Evolutionary conservation across 2,888 invertebrate species (phyloP), one percentile per base, ranked within the genome.

Genomic region (Archips crataeganus): DNA sequence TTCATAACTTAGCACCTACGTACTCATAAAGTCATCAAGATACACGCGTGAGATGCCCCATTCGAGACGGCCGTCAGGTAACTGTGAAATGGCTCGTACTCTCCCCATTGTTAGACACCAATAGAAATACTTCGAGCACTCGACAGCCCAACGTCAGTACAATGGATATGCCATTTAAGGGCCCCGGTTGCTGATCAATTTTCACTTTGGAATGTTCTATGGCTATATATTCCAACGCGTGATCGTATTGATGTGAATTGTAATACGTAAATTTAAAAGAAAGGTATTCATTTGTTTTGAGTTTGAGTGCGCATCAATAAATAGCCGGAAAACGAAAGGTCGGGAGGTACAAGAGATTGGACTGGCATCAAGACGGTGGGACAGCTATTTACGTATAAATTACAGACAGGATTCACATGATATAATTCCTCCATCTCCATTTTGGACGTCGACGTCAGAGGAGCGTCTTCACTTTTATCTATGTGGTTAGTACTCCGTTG

Each of bases 71-170:
- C 51, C 60, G 68, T 68, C 72, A 59, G 49, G 34, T 75, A 78
- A 77, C 77, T 72, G 77, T 77, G 65, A 74, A 75, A 75, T 76
- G 75, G 75, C 67, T 51, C 51, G 66, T 69, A 74, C 71, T 65
- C 71, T 64, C 74, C 45, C 76, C 72, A 76, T 78, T 78, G 78
- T 77, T 75, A 62, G 45, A 32, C 60, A 68, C 75, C 73, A 68
- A 76, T 74, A 73, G 73, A 71, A 75, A 42, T 47, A 57, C 57
- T 57, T 57, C 36, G 49, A 69, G 23, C 9, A 62, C 61, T 54
- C 54, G 72, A 73, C 73, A 64, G 70, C 70, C 54, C 47, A 49
- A 61, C 49, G 54, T 32, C 57, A 63, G 60, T 42, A 73, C 68
- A 73, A 73, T 73, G 68, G 68, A 65, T 63, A 63, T 65, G 66